A percentile compares a stretch with the other conserved stretches of the same genome.
phyloP scores from a whole-genome alignment of 2,113 vertebrate species.

The Chloropsis hardwickii region DNA sequence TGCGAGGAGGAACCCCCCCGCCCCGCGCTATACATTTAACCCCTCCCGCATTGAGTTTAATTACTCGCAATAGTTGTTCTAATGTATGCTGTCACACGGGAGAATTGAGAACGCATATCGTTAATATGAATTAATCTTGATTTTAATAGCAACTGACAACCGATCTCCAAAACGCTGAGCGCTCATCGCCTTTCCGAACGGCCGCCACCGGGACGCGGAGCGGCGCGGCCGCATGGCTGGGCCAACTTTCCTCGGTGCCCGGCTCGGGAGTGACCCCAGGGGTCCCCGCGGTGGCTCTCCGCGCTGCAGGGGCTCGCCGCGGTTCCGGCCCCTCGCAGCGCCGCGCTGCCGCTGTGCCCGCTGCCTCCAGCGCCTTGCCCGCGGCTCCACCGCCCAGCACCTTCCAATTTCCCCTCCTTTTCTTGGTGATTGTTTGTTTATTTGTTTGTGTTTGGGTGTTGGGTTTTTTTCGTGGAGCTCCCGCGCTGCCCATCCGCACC shows the following conservation, averaged over 20 bases:
- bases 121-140: constrained; percentile 84
- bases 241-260: constrained; percentile 57
- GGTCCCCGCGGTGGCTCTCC: neutral
- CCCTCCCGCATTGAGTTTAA: constrained; percentile 72
- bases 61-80: constrained; percentile 77
- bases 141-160: constrained; percentile 79
- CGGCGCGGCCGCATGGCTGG: neutral
- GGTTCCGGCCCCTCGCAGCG: neutral
- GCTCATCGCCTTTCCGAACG: constrained; percentile 60
- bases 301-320: neutral
- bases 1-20: neutral
- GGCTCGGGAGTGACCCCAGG: neutral
- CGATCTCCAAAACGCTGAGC: constrained; percentile 73
- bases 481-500: constrained; percentile 5
- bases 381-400: neutral
- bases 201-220: constrained; percentile 60
- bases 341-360: neutral
- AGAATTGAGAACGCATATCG: constrained; percentile 76
- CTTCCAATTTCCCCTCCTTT: neutral
- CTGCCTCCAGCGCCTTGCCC: neutral
- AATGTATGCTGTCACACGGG: constrained; percentile 78
- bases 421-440: neutral
- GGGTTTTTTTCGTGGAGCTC: neutral
- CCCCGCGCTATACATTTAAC: constrained; percentile 3
- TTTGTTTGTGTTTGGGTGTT: neutral